These are phyloP conservation scores for Callorhinus ursinus DNA, from an alignment of 2,113 vertebrate genomes.

Conservation along the genomic window DNA sequence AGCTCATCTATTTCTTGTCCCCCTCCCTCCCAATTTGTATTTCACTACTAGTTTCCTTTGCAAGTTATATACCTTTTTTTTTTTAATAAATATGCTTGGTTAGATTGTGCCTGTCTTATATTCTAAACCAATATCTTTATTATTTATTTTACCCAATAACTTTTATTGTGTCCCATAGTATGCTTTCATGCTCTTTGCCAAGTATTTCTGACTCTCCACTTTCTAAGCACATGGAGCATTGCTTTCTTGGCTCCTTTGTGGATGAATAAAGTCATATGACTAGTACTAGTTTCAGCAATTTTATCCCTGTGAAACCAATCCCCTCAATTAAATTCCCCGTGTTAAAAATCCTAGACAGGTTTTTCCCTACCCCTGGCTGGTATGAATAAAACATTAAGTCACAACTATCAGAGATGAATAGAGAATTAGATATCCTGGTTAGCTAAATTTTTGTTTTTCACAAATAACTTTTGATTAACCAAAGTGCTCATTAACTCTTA, in stretches of 20 bases:
- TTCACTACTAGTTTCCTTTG: neutral
- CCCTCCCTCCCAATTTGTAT: neutral
- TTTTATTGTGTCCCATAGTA: neutral
- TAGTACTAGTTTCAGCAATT: neutral
- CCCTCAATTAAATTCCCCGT: neutral
- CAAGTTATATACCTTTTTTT: neutral
- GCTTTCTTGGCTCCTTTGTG: neutral
- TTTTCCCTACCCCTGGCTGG: neutral
- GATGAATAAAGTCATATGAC: neutral
- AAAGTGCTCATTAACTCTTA: constrained; percentile 2
- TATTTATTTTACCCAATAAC: neutral
- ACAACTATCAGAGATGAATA: neutral
- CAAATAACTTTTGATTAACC: neutral
- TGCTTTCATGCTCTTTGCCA: neutral
- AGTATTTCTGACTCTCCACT: neutral
- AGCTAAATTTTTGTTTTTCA: neutral
- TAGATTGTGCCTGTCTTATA: neutral
- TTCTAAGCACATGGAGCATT: neutral
- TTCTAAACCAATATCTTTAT: constrained; percentile 11
- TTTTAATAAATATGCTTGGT: neutral
- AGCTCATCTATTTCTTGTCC: neutral
- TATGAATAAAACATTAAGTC: neutral
- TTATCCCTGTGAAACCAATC: neutral
- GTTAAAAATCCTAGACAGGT: neutral
- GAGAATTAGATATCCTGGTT: neutral